These are phyloP conservation scores for Heliornis fulica DNA, from an alignment of 2,113 vertebrate genomes.

Conservation along the genomic window DNA sequence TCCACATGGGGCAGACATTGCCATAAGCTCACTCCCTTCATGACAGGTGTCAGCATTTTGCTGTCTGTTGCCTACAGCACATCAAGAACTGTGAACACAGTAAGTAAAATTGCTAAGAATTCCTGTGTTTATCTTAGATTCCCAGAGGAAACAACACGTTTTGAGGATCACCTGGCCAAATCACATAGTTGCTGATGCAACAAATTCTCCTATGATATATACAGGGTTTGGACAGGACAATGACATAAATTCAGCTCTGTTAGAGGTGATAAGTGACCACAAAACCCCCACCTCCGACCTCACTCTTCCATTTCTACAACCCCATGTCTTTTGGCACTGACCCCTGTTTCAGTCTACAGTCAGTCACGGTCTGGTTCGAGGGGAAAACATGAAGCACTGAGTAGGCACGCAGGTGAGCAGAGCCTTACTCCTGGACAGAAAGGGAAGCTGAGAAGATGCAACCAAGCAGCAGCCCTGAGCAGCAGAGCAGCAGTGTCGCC, in stretches of 20 bases:
- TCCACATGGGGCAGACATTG: not conserved
- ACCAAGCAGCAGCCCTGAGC: not conserved
- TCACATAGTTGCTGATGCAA: not conserved
- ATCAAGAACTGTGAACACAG: not conserved
- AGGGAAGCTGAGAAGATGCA: not conserved
- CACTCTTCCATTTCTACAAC: not conserved
- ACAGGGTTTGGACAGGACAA: not conserved
- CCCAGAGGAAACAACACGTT: not conserved
- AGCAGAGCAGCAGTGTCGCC: conserved; percentile 33
- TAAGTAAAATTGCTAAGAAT: not conserved
- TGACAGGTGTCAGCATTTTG: not conserved
- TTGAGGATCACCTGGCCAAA: not conserved
- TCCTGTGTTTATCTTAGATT: not conserved
- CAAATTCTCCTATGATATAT: not conserved
- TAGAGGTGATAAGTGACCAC: not conserved
- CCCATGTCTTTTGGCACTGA: not conserved
- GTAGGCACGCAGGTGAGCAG: not conserved
- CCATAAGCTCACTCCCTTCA: not conserved
- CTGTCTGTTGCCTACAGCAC: not conserved
- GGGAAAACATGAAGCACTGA: accelerated
- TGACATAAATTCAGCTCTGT: not conserved
- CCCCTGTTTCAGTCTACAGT: not conserved
- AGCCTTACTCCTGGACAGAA: not conserved
- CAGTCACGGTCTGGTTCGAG: accelerated
- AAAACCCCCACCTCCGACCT: not conserved